Evolutionary conservation across 2,797 vertebrate genomes (phyloP).

Genomic region (Acanthis flammea): DNA sequence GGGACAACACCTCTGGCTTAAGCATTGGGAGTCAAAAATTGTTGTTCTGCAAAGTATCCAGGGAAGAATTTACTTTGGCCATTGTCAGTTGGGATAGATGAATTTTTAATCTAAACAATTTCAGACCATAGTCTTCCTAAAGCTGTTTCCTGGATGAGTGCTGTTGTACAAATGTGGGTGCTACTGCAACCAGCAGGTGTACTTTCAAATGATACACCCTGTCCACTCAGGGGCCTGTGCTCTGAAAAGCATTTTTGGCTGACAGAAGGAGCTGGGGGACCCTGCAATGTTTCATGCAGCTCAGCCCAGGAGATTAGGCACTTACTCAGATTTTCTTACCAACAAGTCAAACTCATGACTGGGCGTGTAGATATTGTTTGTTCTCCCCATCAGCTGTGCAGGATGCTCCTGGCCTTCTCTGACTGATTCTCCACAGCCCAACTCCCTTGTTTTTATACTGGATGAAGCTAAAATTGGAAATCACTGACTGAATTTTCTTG

Average conservation of each 20-base stretch:
- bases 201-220: neutral
- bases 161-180: neutral
- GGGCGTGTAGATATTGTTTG: neutral
- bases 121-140: neutral
- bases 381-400: neutral
- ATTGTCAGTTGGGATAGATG: rapidly evolving
- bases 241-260: neutral
- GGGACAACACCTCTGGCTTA: neutral
- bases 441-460: neutral
- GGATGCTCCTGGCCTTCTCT: neutral
- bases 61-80: neutral
- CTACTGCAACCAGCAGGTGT: neutral
- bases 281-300: neutral
- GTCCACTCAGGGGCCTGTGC: neutral
- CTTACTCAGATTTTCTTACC: neutral
- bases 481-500: neutral
- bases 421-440: neutral
- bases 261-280: neutral
- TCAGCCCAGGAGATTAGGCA: neutral
- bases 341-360: neutral
- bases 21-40: neutral
- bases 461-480: neutral
- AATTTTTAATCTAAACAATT: neutral
- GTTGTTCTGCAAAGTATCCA: neutral
- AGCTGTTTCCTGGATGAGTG: neutral